phyloP scores from a whole-genome alignment of 2,113 vertebrate species.

The Synchiropus splendidus region DNA sequence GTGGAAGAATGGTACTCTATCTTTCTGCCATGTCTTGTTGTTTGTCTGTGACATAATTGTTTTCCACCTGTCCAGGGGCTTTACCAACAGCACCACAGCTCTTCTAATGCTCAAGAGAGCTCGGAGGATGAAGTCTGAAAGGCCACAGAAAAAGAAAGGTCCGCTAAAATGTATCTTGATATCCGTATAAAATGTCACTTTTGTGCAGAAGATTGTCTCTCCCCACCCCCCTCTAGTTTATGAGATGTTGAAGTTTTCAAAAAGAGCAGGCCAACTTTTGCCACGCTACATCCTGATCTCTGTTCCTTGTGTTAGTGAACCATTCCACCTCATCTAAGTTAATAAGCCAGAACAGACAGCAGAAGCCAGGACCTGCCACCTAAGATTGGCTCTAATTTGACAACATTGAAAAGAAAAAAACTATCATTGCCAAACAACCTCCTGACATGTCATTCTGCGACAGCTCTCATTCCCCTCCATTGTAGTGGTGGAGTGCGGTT shows the following conservation, averaged over 20 bases:
- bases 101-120: conserved; percentile 86
- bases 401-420: conserved; percentile 39
- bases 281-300: conserved; percentile 16
- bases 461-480: conserved; percentile 35
- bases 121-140: conserved; percentile 81
- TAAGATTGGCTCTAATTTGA: conserved; percentile 36
- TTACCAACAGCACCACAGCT: conserved; percentile 77
- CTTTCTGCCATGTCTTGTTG: no score
- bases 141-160: conserved; percentile 54
- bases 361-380: conserved; percentile 53
- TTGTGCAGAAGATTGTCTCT: no score
- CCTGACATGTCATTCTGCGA: conserved; percentile 26
- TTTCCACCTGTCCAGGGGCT: conserved; percentile 72
- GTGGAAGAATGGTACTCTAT: conserved; percentile 93
- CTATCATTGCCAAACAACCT: conserved; percentile 34
- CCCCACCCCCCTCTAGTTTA: no score
- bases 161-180: no score
- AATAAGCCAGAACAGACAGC: conserved; percentile 58
- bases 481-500: conserved; percentile 25
- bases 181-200: no score
- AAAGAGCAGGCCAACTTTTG: no score
- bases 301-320: conserved; percentile 19
- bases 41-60: background rate
- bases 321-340: conserved; percentile 49
- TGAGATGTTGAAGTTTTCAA: no score